A percentile compares a stretch with the other conserved stretches of the same genome.
phyloP scores from a whole-genome alignment of 2,113 vertebrate species.

The Caretta caretta region DNA sequence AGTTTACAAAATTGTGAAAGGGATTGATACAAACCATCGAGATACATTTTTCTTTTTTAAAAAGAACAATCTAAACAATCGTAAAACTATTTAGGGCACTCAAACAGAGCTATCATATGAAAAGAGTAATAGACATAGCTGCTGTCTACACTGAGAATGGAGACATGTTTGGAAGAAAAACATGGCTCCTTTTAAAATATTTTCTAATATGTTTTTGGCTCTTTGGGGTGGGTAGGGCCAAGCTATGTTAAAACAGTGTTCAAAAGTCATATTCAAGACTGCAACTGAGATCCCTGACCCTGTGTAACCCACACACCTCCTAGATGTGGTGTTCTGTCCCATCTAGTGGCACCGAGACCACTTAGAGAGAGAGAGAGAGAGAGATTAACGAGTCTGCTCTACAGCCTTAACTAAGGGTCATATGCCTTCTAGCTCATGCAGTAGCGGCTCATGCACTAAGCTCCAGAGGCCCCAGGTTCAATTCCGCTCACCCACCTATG shows the following conservation, averaged over 20 bases:
- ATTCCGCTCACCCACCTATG: too few relatives aligned
- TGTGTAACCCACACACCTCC: too few relatives aligned
- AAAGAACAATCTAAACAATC: neutral
- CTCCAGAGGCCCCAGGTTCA: too few relatives aligned
- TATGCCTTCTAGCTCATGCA: too few relatives aligned
- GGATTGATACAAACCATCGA: neutral
- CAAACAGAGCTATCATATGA: neutral
- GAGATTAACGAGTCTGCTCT: too few relatives aligned
- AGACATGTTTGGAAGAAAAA: neutral
- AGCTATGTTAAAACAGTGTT: neutral
- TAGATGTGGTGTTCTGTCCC: too few relatives aligned
- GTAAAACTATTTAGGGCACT: neutral
- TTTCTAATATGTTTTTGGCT: neutral
- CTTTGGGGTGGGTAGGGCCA: neutral
- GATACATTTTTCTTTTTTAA: neutral
- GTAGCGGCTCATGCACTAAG: too few relatives aligned
- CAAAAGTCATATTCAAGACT: neutral
- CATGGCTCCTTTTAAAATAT: neutral
- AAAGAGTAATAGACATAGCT: neutral
- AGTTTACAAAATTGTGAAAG: neutral
- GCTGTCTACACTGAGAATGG: neutral
- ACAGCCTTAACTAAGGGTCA: too few relatives aligned
- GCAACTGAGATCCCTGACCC: neutral
- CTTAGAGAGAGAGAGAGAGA: too few relatives aligned
- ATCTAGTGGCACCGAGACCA: too few relatives aligned